These are phyloP conservation scores for Craterocephalus amniculus DNA, from an alignment of 2,797 vertebrate species.

Conservation along the genomic window DNA sequence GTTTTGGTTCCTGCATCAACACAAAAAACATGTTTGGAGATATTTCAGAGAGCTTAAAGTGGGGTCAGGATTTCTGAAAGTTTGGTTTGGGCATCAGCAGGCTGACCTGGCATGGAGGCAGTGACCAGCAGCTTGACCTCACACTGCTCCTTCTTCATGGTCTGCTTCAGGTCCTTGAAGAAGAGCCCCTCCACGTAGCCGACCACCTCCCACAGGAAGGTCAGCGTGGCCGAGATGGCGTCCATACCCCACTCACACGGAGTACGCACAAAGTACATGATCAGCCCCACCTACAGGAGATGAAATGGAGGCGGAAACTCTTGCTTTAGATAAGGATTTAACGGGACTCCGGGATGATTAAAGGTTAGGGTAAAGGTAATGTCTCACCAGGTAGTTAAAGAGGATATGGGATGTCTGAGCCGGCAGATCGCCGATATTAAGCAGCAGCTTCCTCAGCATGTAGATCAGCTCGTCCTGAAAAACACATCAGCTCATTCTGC, in stretches of 20 bases:
- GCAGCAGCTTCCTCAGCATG: slow-evolving; percentile 96
- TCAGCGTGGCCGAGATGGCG: slow-evolving; percentile 96
- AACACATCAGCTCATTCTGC: not conserved
- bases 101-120: slow-evolving; percentile 96
- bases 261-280: slow-evolving; percentile 99
- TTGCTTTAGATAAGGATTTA: not conserved
- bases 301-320: not conserved
- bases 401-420: slow-evolving; percentile 98
- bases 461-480: slow-evolving; percentile 96
- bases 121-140: slow-evolving; percentile 98
- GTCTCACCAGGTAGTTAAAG: slow-evolving; percentile 97
- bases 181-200: slow-evolving; percentile 98
- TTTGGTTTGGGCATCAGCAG: not conserved
- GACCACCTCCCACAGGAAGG: slow-evolving; percentile 99
- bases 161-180: slow-evolving; percentile 99
- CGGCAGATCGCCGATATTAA: slow-evolving; percentile 98
- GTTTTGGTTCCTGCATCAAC: slow-evolving; percentile 91
- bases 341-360: not conserved
- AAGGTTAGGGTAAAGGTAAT: not conserved
- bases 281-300: slow-evolving; percentile 90
- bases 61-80: not conserved
- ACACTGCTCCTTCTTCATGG: slow-evolving; percentile 99
- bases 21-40: not conserved
- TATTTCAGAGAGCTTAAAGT: not conserved
- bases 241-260: slow-evolving; percentile 99